A percentile compares a stretch with the other conserved stretches of the same genome.
Evolutionary conservation across 2,888 invertebrate genomes (phyloP).

Genomic region (Microctonus aethiopoides): DNA sequence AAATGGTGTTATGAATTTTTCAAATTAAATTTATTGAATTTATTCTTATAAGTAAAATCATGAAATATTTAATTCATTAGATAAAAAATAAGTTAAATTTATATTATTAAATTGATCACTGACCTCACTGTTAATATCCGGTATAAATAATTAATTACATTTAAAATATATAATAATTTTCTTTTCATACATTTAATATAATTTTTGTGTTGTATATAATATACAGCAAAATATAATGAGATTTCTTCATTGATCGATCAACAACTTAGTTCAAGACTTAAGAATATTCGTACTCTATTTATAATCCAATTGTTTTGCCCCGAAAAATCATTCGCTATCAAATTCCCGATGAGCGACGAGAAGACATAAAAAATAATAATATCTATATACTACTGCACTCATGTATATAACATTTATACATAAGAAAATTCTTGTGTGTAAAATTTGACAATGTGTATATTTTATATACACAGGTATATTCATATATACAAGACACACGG

Average conservation of each 20-base stretch:
- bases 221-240: constrained; percentile 12
- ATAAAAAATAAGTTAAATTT: background rate
- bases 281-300: too few relatives aligned
- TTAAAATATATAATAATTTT: background rate
- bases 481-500: constrained; percentile 20
- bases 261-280: background rate
- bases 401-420: too few relatives aligned
- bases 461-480: background rate
- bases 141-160: background rate
- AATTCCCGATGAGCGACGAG: background rate
- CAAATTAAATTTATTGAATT: background rate
- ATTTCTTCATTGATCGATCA: constrained; percentile 21
- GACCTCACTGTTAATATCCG: constrained; percentile 8
- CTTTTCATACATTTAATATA: background rate
- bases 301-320: background rate
- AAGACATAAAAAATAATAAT: background rate
- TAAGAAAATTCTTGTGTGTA: background rate
- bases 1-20: background rate
- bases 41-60: too few relatives aligned
- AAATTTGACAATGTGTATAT: background rate
- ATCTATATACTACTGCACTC: too few relatives aligned
- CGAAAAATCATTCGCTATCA: background rate
- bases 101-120: background rate
- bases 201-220: background rate
- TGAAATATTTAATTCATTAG: too few relatives aligned